phyloP scores from a whole-genome alignment of 2,113 vertebrate species.

The Dipodomys merriami region DNA sequence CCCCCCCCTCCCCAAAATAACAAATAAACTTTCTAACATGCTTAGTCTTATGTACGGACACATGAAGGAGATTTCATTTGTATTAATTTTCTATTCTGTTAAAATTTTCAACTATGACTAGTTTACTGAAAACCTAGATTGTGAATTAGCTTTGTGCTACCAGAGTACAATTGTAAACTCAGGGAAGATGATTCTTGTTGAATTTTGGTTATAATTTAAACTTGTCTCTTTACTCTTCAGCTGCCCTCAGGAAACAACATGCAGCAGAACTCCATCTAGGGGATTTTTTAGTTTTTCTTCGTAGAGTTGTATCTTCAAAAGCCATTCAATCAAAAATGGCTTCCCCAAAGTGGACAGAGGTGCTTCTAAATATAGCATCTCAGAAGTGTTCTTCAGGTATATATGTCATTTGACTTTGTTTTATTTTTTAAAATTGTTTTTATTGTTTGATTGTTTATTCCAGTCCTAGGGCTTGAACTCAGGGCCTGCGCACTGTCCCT shows the following conservation, averaged over 20 bases:
- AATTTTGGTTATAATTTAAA: conserved; percentile 46
- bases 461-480: too few species aligned
- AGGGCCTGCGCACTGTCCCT: too few species aligned
- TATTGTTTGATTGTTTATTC: too few species aligned
- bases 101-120: conserved; percentile 23
- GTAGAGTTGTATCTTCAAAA: conserved; percentile 97
- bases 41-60: not conserved
- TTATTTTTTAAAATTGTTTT: not conserved
- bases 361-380: conserved; percentile 97
- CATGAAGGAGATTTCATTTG: conserved; percentile 27
- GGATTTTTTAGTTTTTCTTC: conserved; percentile 97
- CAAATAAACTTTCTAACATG: not conserved
- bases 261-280: conserved; percentile 96
- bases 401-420: conserved; percentile 2
- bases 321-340: conserved; percentile 99
- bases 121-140: conserved; percentile 21
- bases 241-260: conserved; percentile 93
- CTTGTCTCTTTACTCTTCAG: conserved; percentile 71
- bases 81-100: not conserved
- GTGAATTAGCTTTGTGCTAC: conserved; percentile 41
- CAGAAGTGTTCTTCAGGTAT: conserved; percentile 98
- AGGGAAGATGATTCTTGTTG: not conserved
- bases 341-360: conserved; percentile 98
- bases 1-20: not conserved
- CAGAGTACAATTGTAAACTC: not conserved